Conservation (phyloP, 2,113 vertebrate genomes). For the Murina feae region DNA sequence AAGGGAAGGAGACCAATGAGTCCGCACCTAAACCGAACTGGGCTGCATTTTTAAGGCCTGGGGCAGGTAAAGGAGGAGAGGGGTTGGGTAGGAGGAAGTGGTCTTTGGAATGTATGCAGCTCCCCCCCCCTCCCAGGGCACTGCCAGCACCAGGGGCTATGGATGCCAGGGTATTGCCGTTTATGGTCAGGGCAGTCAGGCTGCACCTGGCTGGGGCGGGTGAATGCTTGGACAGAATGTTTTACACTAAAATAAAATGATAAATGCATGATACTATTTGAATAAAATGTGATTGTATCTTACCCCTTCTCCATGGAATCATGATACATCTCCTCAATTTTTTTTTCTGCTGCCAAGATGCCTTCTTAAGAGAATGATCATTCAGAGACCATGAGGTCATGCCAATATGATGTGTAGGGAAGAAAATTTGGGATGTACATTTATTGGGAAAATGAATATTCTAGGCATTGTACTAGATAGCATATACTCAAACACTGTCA, state of each 20-base stretch:
- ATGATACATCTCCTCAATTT: accelerated
- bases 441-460: neutral
- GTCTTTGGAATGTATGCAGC: too few relatives aligned
- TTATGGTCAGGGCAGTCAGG: too few relatives aligned
- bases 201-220: too few relatives aligned
- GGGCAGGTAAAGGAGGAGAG: too few relatives aligned
- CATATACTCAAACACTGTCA: neutral
- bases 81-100: too few relatives aligned
- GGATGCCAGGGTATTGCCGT: too few relatives aligned
- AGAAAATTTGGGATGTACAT: neutral
- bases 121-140: too few relatives aligned
- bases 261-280: neutral
- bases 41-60: too few relatives aligned
- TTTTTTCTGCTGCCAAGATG: neutral
- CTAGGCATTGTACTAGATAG: neutral
- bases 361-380: neutral
- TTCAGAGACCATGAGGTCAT: neutral
- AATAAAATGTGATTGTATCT: neutral
- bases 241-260: neutral
- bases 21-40: too few relatives aligned
- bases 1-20: too few relatives aligned
- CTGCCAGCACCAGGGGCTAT: too few relatives aligned
- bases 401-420: accelerated
- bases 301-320: neutral
- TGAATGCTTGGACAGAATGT: too few relatives aligned